Percentiles rank a stretch among this genome's conserved stretches.
Evolutionary conservation across 2,888 invertebrate species (phyloP).

Genomic region (Beris chalybata): DNA sequence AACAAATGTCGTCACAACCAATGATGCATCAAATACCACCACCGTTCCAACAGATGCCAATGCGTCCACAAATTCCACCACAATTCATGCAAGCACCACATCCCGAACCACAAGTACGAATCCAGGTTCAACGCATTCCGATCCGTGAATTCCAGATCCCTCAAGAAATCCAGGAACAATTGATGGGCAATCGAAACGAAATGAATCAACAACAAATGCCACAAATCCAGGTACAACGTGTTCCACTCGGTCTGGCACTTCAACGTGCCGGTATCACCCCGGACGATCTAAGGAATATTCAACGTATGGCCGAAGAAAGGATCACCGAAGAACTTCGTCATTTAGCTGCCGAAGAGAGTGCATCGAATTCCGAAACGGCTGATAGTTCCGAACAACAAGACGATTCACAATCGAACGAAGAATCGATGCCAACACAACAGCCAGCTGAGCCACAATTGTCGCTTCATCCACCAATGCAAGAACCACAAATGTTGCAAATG

Average conservation of each 20-base stretch:
- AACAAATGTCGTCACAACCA: constrained; percentile 50
- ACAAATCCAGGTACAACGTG: constrained; percentile 50
- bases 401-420: constrained; percentile 43
- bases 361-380: constrained; percentile 45
- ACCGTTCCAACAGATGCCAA: constrained; percentile 38
- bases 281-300: constrained; percentile 55
- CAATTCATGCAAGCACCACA: constrained; percentile 58
- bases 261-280: constrained; percentile 56
- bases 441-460: constrained; percentile 52
- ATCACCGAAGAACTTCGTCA: constrained; percentile 54
- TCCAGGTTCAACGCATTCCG: constrained; percentile 58
- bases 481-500: constrained; percentile 51
- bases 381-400: constrained; percentile 48
- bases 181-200: constrained; percentile 3
- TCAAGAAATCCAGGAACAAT: constrained; percentile 51
- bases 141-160: constrained; percentile 55
- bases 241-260: constrained; percentile 53
- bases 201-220: constrained; percentile 30
- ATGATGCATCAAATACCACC: constrained; percentile 46
- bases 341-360: constrained; percentile 50
- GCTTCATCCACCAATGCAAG: constrained; percentile 53
- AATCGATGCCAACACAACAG: constrained; percentile 41
- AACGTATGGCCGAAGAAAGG: constrained; percentile 55
- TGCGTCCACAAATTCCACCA: constrained; percentile 41
- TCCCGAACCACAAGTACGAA: constrained; percentile 57